A percentile compares a stretch with the other conserved stretches of the same genome.
Evolutionary conservation across 2,888 invertebrate genomes (phyloP).

Genomic region (Campoletis raptor): DNA sequence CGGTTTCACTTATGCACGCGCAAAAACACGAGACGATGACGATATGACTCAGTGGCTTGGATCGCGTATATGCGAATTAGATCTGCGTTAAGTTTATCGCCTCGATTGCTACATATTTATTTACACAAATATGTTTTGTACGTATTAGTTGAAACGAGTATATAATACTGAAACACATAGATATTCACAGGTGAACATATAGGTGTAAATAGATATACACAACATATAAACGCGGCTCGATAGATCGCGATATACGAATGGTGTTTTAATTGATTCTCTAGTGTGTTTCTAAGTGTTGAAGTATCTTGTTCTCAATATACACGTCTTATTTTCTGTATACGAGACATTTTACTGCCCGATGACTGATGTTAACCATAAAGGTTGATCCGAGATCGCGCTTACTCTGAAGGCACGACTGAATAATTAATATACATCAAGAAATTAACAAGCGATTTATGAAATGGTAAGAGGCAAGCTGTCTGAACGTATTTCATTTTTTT

Average conservation of each 20-base stretch:
- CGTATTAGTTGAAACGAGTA: neutral
- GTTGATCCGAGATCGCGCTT: conserved; percentile 30
- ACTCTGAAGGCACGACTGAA: conserved; percentile 28
- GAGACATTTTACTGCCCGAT: conserved; percentile 51
- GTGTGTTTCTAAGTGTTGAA: conserved; percentile 35
- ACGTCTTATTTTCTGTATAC: conserved; percentile 45
- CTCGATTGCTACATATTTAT: conserved; percentile 44
- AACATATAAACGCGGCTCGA: conserved; percentile 31
- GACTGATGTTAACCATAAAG: conserved; percentile 48
- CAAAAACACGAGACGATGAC: conserved; percentile 7
- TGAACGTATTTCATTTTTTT: conserved; percentile 1
- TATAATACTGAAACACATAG: neutral
- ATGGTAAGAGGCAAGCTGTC: conserved; percentile 33
- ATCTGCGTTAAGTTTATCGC: conserved; percentile 30
- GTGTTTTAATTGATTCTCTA: conserved; percentile 65
- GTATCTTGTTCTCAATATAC: conserved; percentile 12
- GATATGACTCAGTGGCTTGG: conserved; percentile 56
- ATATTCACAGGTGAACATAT: neutral
- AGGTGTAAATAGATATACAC: neutral
- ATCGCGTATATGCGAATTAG: conserved; percentile 48
- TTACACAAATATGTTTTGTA: neutral
- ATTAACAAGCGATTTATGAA: conserved; percentile 48
- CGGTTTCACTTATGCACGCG: conserved; percentile 21
- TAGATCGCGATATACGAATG: conserved; percentile 63
- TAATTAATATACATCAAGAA: conserved; percentile 59